Evolutionary conservation across 2,113 vertebrate species (phyloP), one percentile per base, ranked within the genome.

Genomic region (Neodon shergylaensis): DNA sequence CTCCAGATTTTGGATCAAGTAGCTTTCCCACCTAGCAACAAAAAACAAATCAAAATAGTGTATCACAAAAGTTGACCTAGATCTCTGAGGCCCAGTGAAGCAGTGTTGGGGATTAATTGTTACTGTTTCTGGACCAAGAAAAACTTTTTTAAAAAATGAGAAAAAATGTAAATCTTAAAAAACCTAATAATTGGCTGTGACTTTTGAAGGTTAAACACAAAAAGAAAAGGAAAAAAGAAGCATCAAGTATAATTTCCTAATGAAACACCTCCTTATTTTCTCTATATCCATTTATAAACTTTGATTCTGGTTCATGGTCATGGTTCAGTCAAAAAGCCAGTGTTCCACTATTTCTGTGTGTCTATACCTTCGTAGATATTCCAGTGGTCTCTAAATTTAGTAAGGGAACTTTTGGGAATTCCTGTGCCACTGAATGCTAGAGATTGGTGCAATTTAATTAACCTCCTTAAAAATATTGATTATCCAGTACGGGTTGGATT

Each of bases 381-480:
- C 31, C 22, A 42, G 76, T 65, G 7, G 0, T 19, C n/a, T 92
- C 31, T 84, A 68, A 39, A 74, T 81, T 74, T 92, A 94, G 68
- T 49, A 44, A 54, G 24, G 72, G 33, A 63, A 81, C 52, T 58
- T 1, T 44, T 95, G 77, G 49, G 19, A 94, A 86, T 74, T 73
- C 82, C 90, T 78, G 3, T 95, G 72, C 24, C 28, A 39, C 49
- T 0, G 70, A 84, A 82, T 61, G 76, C 58, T 52, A 36, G 61
- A 68, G 76, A 58, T 54, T 44, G 89, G 77, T 76, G 52, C 9
- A 81, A 94, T 70, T 86, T 77, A 83, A 91, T 91, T 76, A 88
- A 72, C 33, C 79, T 94, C 44, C 44, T 85, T 76, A 91, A 86
- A 91, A 86, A 86, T 6, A 74, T 33, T 81, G 66, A 72, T 84